phyloP scores from a whole-genome alignment of 2,797 vertebrate species.

The Micromesistius poutassou region DNA sequence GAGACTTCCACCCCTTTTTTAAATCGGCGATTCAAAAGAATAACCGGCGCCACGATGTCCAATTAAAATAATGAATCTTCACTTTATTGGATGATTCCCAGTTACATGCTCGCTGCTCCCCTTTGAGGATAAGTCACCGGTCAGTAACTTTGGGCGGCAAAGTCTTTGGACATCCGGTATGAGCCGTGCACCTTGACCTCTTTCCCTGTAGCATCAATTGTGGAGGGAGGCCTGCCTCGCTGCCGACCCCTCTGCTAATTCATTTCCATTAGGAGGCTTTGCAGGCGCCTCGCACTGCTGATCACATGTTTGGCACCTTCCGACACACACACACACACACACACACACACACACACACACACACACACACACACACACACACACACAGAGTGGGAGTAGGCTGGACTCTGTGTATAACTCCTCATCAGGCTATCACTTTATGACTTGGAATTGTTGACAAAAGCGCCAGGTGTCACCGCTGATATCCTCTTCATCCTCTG shows the following conservation, averaged over 20 bases:
- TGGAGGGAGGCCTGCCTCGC: conserved; percentile 46
- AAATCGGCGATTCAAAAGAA: neutral
- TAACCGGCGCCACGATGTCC: conserved; percentile 20
- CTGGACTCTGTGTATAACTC: conserved; percentile 50
- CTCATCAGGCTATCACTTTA: conserved; percentile 60
- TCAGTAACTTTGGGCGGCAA: conserved; percentile 54
- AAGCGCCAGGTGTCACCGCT: conserved; percentile 42
- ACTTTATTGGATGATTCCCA: conserved; percentile 46
- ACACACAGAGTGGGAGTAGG: conserved; percentile 27
- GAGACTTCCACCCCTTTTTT: conserved; percentile 22
- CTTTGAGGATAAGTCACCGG: conserved; percentile 60
- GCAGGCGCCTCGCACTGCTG: conserved; percentile 67
- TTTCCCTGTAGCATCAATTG: conserved; percentile 29
- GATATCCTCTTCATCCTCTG: conserved; percentile 55
- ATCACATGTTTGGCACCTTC: conserved; percentile 66
- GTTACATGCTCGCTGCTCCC: conserved; percentile 43
- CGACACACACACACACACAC: conserved; percentile 14
- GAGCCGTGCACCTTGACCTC: conserved; percentile 57
- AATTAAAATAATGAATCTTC: conserved; percentile 67
- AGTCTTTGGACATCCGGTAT: conserved; percentile 46
- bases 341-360: conserved; percentile 10
- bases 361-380: conserved; percentile 11
- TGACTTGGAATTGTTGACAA: conserved; percentile 50
- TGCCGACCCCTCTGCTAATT: conserved; percentile 47
- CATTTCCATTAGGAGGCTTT: conserved; percentile 63